phyloP scores from a whole-genome alignment of 2,113 vertebrate genomes.

The Anarhynchus alexandrinus region DNA sequence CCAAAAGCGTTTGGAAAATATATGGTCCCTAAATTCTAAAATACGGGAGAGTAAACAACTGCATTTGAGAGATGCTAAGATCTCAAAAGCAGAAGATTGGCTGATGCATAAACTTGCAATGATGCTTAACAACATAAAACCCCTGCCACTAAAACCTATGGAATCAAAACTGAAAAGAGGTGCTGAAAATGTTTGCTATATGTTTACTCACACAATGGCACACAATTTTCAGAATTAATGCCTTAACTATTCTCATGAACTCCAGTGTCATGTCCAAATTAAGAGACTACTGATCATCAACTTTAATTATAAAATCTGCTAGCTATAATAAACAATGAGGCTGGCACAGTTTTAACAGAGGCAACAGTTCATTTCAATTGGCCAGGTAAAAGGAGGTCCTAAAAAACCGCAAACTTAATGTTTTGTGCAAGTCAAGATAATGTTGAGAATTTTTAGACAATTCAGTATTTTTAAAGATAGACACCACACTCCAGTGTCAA shows the following conservation, averaged over 20 bases:
- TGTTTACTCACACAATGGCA: neutral
- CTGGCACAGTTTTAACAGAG: neutral
- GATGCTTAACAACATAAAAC: neutral
- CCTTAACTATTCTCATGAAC: neutral
- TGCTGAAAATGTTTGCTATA: neutral
- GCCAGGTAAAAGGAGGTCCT: neutral
- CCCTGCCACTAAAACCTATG: neutral
- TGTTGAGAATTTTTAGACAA: neutral
- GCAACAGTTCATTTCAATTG: neutral
- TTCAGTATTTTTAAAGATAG: neutral
- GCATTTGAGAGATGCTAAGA: neutral
- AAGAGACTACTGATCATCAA: neutral
- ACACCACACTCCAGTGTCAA: neutral
- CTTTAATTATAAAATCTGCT: neutral
- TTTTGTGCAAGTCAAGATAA: neutral
- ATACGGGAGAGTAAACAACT: neutral
- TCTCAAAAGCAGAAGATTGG: neutral
- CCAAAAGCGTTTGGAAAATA: neutral
- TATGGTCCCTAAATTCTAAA: neutral
- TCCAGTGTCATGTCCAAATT: neutral
- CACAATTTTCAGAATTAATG: neutral
- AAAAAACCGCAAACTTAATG: neutral
- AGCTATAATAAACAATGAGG: neutral
- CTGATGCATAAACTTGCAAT: neutral
- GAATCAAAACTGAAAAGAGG: neutral